Conservation (phyloP, 2,113 vertebrate genomes). For the Mobula hypostoma region DNA sequence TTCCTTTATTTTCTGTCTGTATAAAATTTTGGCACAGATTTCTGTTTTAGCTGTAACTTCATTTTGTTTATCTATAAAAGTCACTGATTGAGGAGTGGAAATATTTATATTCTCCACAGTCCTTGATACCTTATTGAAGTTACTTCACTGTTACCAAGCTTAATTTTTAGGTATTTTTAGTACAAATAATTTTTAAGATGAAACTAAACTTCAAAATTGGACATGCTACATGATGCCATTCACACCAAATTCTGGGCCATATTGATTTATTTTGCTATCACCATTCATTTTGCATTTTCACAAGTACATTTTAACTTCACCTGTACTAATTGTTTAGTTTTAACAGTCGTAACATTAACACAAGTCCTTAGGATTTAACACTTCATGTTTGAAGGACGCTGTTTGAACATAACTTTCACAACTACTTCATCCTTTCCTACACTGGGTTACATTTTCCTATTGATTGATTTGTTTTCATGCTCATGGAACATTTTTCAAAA, state of each 20-base stretch:
- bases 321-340: constrained; percentile 29
- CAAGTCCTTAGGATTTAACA: background rate
- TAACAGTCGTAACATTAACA: constrained; percentile 10
- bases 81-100: background rate
- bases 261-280: background rate
- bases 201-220: background rate
- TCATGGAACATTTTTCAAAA: background rate
- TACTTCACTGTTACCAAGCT: background rate
- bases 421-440: constrained; percentile 1
- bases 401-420: background rate
- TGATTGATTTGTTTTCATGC: constrained; percentile 22
- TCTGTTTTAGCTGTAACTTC: background rate
- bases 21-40: background rate
- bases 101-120: background rate
- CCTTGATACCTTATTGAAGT: background rate
- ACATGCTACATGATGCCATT: background rate
- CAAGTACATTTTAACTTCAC: constrained; percentile 5
- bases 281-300: constrained; percentile 22
- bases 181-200: background rate
- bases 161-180: background rate
- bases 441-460: background rate
- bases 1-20: background rate
- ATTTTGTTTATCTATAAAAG: background rate
- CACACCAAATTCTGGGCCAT: constrained; percentile 20
- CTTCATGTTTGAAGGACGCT: background rate